Percentiles rank a stretch among this genome's conserved stretches.
Conservation (phyloP, 2,888 invertebrate genomes). For the Agrochola litura region DNA sequence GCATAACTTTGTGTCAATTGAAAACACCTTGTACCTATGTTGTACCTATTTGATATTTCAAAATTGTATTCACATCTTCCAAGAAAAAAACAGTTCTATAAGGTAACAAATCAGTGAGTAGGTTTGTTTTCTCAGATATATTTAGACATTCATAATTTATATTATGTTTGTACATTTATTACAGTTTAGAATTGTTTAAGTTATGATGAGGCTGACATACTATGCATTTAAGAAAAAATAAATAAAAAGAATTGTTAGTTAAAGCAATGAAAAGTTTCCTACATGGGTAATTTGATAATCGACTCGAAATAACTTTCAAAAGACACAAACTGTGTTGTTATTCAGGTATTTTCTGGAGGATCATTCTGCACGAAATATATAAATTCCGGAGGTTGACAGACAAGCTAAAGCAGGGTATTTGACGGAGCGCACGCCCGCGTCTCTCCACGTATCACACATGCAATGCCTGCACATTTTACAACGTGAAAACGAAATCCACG, state of each 20-base stretch:
- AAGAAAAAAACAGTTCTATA: background rate
- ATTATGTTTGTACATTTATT: no score
- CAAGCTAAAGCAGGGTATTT: conserved; percentile 44
- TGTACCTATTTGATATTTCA: background rate
- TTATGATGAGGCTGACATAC: no score
- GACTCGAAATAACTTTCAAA: background rate
- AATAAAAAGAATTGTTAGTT: no score
- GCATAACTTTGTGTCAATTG: background rate
- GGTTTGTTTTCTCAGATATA: no score
- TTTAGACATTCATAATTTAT: no score
- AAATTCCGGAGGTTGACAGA: conserved; percentile 27
- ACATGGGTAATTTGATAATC: background rate
- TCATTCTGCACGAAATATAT: conserved; percentile 16
- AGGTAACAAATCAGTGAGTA: no score
- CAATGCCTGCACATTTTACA: conserved; percentile 41
- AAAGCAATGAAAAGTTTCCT: background rate
- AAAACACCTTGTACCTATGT: no score
- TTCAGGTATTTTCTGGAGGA: background rate
- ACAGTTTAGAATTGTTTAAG: no score
- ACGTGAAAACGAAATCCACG: conserved; percentile 25
- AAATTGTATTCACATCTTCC: background rate
- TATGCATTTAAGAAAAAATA: no score
- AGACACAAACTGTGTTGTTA: background rate
- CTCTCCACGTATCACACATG: conserved; percentile 24
- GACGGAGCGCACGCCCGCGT: conserved; percentile 23